These are phyloP conservation scores for Coelopa pilipes DNA, from an alignment of 2,888 invertebrate species.

Conservation along the genomic window DNA sequence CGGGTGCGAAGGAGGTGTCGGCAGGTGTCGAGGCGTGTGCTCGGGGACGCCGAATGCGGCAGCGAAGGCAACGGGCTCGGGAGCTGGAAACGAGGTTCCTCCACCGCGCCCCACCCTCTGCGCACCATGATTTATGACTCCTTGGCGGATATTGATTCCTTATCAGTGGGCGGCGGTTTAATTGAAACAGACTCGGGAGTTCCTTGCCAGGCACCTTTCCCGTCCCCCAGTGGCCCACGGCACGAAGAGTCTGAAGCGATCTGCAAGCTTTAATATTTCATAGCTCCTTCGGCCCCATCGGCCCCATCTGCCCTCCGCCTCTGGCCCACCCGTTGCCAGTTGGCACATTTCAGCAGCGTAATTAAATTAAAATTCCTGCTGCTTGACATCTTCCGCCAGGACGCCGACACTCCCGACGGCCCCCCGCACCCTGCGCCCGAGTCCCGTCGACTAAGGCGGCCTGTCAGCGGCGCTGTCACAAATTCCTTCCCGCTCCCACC, in stretches of 20 bases:
- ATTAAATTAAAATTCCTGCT: constrained; percentile 59
- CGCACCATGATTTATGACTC: constrained; percentile 42
- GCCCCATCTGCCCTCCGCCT: too few species aligned
- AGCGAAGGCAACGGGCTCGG: not conserved
- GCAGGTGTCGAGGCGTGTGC: too few species aligned
- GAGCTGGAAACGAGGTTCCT: too few species aligned
- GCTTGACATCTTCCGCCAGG: constrained; percentile 54
- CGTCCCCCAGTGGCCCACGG: too few species aligned
- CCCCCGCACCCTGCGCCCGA: not conserved
- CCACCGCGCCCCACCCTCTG: too few species aligned
- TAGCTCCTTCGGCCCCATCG: not conserved
- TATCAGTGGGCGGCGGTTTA: constrained; percentile 43
- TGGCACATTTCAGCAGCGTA: constrained; percentile 42
- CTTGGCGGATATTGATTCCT: constrained; percentile 52
- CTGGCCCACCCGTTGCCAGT: not conserved
- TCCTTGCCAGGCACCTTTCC: not conserved
- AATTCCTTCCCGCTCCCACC: constrained; percentile 23
- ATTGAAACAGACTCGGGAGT: not conserved
- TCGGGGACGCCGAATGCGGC: not conserved
- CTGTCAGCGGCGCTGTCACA: constrained; percentile 61
- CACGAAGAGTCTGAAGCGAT: not conserved
- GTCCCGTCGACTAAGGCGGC: constrained; percentile 58
- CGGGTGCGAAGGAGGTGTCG: too few species aligned
- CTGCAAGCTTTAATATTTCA: not conserved
- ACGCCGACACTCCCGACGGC: constrained; percentile 43